These are phyloP conservation scores for Palythoa caribaeorum DNA, from an alignment of 92 coral and sea anemone genomes.

Conservation along the genomic window DNA sequence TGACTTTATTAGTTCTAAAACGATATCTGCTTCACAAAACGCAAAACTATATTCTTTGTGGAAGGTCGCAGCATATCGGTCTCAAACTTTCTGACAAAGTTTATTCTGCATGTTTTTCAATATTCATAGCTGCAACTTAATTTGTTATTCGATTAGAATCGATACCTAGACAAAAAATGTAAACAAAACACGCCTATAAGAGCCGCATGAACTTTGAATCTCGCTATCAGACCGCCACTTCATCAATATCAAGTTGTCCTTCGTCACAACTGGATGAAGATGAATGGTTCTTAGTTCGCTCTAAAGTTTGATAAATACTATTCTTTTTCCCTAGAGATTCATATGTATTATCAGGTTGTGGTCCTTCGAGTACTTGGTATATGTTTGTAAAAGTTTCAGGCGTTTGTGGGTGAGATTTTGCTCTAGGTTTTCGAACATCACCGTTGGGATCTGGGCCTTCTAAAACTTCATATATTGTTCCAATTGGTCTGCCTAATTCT, in stretches of 20 bases:
- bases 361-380: neutral
- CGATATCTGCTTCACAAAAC: too few species aligned
- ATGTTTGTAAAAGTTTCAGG: neutral
- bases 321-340: neutral
- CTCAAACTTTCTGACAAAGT: too few species aligned
- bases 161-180: too few species aligned
- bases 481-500: neutral
- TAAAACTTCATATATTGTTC: neutral
- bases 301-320: neutral
- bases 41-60: too few species aligned
- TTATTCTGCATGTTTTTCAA: too few species aligned
- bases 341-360: neutral
- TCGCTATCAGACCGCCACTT: neutral
- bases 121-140: too few species aligned
- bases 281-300: neutral
- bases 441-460: neutral
- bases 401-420: neutral
- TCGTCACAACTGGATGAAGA: neutral
- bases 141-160: too few species aligned
- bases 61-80: too few species aligned
- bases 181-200: too few species aligned
- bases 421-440: neutral
- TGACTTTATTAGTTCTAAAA: too few species aligned
- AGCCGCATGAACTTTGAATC: too few species aligned
- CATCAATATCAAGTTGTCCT: neutral